A percentile compares a stretch with the other conserved stretches of the same genome.
phyloP scores from a whole-genome alignment of 2,797 vertebrate species.

The Myotis vivesi region DNA sequence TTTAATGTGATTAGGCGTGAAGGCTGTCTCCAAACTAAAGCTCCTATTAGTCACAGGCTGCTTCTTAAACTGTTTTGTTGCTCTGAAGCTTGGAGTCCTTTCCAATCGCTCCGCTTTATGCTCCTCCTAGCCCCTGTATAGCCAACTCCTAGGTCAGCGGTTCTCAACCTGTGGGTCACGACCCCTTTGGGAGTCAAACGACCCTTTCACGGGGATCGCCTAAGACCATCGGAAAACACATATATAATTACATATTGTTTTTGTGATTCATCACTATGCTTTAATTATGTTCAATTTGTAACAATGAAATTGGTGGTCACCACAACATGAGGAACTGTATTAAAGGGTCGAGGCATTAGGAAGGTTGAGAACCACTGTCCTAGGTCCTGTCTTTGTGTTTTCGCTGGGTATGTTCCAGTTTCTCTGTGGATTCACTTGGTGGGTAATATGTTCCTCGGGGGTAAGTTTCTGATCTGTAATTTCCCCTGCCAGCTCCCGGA shows the following conservation, averaged over 20 bases:
- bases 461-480: background rate
- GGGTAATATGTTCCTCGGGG: background rate
- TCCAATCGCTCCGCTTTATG: background rate
- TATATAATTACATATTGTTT: too few relatives aligned
- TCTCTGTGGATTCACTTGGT: background rate
- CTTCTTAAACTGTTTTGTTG: background rate
- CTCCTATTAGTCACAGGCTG: background rate
- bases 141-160: background rate
- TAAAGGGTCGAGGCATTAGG: too few relatives aligned
- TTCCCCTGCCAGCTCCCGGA: background rate
- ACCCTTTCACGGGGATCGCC: too few relatives aligned
- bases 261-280: too few relatives aligned
- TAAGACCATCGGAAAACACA: too few relatives aligned
- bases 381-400: background rate
- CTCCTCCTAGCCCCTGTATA: background rate
- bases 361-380: too few relatives aligned
- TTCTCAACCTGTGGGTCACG: too few relatives aligned
- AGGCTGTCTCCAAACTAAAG: background rate
- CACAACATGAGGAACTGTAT: too few relatives aligned
- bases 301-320: too few relatives aligned
- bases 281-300: too few relatives aligned
- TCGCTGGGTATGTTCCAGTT: background rate
- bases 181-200: too few relatives aligned
- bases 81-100: conserved; percentile 22
- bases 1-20: background rate